A percentile compares a stretch with the other conserved stretches of the same genome.
Evolutionary conservation across 1,140 invertebrate genomes (phyloP).

Genomic region (Streblospio benedicti): DNA sequence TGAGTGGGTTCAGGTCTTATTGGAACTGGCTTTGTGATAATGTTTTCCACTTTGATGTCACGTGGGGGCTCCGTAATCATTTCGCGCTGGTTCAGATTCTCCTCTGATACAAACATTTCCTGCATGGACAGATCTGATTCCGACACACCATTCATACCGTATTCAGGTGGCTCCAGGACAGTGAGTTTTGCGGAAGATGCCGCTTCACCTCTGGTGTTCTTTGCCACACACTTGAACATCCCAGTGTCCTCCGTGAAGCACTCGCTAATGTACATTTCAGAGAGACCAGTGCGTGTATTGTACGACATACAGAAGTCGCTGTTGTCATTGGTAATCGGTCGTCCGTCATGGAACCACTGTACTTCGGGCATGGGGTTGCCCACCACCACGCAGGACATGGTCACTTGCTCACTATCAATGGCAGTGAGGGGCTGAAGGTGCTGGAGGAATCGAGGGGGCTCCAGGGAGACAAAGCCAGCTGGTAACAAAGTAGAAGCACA

Average conservation of each 20-base stretch:
- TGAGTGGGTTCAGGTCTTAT: too few relatives aligned
- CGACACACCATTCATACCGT: background rate
- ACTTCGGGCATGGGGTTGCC: conserved; percentile 13
- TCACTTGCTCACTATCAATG: conserved; percentile 84
- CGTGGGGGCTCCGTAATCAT: too few relatives aligned
- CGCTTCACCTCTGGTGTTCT: conserved; percentile 77
- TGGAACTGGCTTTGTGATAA: too few relatives aligned
- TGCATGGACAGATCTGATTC: background rate
- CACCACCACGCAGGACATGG: conserved; percentile 48
- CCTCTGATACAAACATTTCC: too few relatives aligned
- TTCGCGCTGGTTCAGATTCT: too few relatives aligned
- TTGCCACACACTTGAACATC: conserved; percentile 81
- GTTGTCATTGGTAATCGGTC: conserved; percentile 14
- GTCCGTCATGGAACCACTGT: conserved; percentile 14
- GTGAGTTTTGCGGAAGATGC: conserved; percentile 78
- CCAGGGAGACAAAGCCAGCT: too few relatives aligned
- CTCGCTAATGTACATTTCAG: background rate
- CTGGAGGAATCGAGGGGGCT: conserved; percentile 64
- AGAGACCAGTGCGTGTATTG: conserved; percentile 29
- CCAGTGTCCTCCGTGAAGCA: conserved; percentile 81
- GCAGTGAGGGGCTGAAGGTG: conserved; percentile 65
- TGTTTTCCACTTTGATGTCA: too few relatives aligned
- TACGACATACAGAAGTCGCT: conserved; percentile 43
- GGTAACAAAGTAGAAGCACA: too few relatives aligned
- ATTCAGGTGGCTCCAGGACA: too few relatives aligned